These are phyloP conservation scores for Pelagia noctiluca DNA, from an alignment of 30 jellyfish, hydroid and myxozoan genomes.

Conservation along the genomic window DNA sequence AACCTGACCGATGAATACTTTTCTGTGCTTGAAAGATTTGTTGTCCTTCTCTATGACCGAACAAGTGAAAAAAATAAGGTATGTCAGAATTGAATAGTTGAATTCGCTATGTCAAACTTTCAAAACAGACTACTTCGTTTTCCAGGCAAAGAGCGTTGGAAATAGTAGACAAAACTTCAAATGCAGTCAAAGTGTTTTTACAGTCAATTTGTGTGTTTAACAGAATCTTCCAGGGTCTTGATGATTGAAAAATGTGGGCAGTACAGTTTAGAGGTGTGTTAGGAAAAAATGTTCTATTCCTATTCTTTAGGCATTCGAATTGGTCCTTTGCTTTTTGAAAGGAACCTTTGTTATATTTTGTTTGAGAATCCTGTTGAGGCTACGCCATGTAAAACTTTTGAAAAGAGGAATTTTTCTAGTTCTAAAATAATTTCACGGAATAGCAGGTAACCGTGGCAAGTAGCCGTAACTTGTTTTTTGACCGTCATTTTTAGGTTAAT, in stretches of 20 bases:
- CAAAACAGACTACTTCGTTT: not conserved
- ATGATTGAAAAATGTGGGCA: constrained; percentile 3
- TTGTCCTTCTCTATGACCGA: constrained; percentile 57
- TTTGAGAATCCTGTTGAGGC: not conserved
- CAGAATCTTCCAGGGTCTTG: constrained; percentile 1
- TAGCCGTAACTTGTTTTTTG: not conserved
- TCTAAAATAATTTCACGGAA: not conserved
- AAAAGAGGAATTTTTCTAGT: not conserved
- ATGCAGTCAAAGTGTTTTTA: not conserved
- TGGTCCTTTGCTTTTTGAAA: not conserved
- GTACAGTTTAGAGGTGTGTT: not conserved
- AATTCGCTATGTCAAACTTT: not conserved
- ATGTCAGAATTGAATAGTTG: constrained; percentile 4
- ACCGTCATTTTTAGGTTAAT: constrained; percentile 9
- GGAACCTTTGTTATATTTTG: not conserved
- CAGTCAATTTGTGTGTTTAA: not conserved
- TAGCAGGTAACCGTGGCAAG: constrained; percentile 3
- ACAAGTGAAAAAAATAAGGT: constrained; percentile 36
- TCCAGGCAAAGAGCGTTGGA: not conserved
- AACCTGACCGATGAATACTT: constrained; percentile 42
- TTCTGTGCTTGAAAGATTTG: constrained; percentile 34
- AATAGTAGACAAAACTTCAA: not conserved
- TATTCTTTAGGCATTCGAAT: constrained; percentile 2
- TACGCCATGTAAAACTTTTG: not conserved
- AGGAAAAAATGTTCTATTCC: not conserved